phyloP scores from a whole-genome alignment of 37 sponge, comb jelly and placozoan genomes.

The Tethya wilhelma region DNA sequence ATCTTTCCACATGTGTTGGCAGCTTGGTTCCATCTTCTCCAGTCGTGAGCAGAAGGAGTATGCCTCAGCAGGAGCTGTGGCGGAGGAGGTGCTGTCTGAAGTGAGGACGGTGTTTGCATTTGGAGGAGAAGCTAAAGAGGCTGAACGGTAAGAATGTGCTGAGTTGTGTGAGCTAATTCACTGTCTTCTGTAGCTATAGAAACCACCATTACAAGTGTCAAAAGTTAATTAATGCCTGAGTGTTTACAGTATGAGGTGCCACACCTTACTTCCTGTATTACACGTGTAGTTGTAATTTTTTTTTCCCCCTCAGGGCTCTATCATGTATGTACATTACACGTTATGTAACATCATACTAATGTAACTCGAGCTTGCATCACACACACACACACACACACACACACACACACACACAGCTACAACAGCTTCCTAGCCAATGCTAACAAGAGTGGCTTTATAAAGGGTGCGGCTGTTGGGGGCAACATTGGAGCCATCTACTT shows the following conservation, averaged over 20 bases:
- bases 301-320: too few relatives aligned
- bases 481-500: slow-evolving; percentile 37
- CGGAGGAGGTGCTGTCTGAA: slow-evolving; percentile 78
- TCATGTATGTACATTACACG: too few relatives aligned
- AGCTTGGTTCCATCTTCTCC: slow-evolving; percentile 30
- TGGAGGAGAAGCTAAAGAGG: slow-evolving; percentile 62
- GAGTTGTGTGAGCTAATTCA: not conserved
- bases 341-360: too few relatives aligned
- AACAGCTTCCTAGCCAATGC: slow-evolving; percentile 30
- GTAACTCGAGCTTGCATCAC: too few relatives aligned
- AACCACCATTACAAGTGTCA: too few relatives aligned
- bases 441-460: slow-evolving; percentile 26
- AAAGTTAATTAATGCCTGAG: too few relatives aligned
- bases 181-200: not conserved
- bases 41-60: slow-evolving; percentile 71
- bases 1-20: not conserved
- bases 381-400: too few relatives aligned
- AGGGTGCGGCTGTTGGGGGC: slow-evolving; percentile 41
- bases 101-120: slow-evolving; percentile 79
- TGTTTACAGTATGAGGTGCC: too few relatives aligned
- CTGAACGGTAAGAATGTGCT: not conserved
- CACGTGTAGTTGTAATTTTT: too few relatives aligned
- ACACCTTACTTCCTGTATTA: too few relatives aligned
- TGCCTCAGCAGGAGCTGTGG: slow-evolving; percentile 76
- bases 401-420: too few relatives aligned